Conservation (phyloP, 1,140 invertebrate genomes). For the Drosophila orena region DNA sequence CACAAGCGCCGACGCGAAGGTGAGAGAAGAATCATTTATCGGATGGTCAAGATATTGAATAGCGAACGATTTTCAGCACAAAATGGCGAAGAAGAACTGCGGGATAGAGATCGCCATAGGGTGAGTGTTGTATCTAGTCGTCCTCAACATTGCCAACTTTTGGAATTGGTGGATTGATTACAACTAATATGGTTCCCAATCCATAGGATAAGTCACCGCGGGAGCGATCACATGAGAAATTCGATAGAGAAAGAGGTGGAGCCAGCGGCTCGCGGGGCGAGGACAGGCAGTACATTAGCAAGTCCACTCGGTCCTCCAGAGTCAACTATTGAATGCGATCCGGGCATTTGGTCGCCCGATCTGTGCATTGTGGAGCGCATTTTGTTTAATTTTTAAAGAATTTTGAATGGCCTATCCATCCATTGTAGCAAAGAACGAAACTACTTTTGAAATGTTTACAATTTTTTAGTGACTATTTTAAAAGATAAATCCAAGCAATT, state of each 20-base stretch:
- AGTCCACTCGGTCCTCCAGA: slow-evolving; percentile 74
- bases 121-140: slow-evolving; percentile 45
- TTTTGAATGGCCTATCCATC: slow-evolving; percentile 13
- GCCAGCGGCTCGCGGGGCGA: slow-evolving; percentile 63
- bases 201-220: slow-evolving; percentile 77
- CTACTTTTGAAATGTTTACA: slow-evolving; percentile 55
- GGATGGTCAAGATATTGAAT: slow-evolving; percentile 41
- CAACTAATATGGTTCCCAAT: neutral
- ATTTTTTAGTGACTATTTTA: slow-evolving; percentile 56
- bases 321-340: slow-evolving; percentile 64
- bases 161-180: too few relatives aligned
- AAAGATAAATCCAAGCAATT: slow-evolving; percentile 34
- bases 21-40: slow-evolving; percentile 80
- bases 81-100: slow-evolving; percentile 80
- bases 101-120: slow-evolving; percentile 77
- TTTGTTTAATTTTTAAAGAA: slow-evolving; percentile 55
- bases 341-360: slow-evolving; percentile 13
- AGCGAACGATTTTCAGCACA: slow-evolving; percentile 65
- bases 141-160: neutral
- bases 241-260: slow-evolving; percentile 64
- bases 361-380: slow-evolving; percentile 36
- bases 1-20: slow-evolving; percentile 91
- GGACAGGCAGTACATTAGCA: slow-evolving; percentile 76
- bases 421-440: slow-evolving; percentile 9
- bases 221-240: slow-evolving; percentile 81